Evolutionary conservation across 2,113 vertebrate species (phyloP).

Genomic region (Lichenostomus cassidix): DNA sequence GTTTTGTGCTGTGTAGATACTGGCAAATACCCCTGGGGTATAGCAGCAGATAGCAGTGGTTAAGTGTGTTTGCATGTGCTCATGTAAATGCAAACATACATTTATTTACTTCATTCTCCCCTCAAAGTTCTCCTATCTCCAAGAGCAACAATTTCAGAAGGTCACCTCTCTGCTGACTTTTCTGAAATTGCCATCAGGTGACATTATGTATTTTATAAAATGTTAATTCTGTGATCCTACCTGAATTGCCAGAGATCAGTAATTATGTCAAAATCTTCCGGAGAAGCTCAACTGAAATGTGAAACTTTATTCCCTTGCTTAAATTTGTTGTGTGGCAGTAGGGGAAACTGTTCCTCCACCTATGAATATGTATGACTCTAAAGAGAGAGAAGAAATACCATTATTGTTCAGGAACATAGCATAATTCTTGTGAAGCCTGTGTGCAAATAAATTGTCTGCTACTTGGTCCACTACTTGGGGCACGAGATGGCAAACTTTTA

Average conservation of each 20-base stretch:
- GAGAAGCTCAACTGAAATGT: background rate
- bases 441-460: background rate
- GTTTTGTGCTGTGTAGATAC: background rate
- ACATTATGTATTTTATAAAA: background rate
- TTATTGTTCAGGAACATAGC: background rate
- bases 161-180: background rate
- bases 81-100: background rate
- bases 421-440: background rate
- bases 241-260: background rate
- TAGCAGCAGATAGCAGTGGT: background rate
- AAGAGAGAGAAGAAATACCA: background rate
- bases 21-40: background rate
- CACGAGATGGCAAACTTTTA: background rate
- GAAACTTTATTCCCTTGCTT: background rate
- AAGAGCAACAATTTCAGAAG: background rate
- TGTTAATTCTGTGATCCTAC: background rate
- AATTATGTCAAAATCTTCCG: slow-evolving; percentile 1
- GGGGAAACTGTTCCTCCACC: background rate
- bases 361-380: background rate
- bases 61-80: background rate
- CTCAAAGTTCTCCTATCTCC: background rate
- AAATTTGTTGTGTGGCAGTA: background rate
- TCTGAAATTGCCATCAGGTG: background rate
- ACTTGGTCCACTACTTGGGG: background rate
- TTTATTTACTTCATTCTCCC: background rate